Percentiles rank a stretch among this genome's conserved stretches.
These are phyloP conservation scores for Neotoma lepida DNA, from an alignment of 2,113 vertebrate genomes.

Conservation along the genomic window DNA sequence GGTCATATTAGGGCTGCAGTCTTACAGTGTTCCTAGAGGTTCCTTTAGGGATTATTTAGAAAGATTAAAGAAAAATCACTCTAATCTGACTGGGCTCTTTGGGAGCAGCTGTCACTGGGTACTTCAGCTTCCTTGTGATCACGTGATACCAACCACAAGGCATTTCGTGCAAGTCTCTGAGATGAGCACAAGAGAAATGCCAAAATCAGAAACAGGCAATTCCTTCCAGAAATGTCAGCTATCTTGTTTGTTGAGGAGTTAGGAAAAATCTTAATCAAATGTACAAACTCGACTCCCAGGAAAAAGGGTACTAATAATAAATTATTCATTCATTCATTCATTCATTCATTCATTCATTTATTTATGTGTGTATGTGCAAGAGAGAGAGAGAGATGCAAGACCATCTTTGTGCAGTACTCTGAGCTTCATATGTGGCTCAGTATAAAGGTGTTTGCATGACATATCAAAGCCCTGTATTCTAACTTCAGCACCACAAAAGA, in stretches of 20 bases:
- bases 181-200: constrained; percentile 27
- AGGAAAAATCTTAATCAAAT: not conserved
- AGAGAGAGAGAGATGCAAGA: not conserved
- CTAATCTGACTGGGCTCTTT: constrained; percentile 6
- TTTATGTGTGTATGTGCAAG: not conserved
- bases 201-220: constrained; percentile 16
- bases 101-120: not conserved
- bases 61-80: constrained; percentile 45
- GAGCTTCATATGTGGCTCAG: not conserved
- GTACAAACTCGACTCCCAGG: not conserved
- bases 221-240: constrained; percentile 33
- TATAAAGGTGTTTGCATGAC: not conserved
- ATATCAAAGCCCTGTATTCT: not conserved
- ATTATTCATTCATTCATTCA: not conserved
- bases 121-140: constrained; percentile 38
- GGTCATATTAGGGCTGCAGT: not conserved
- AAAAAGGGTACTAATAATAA: constrained; percentile 33
- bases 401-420: not conserved
- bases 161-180: constrained; percentile 30
- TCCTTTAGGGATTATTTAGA: constrained; percentile 42
- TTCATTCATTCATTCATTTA: too few species aligned
- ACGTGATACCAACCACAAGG: constrained; percentile 12
- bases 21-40: not conserved
- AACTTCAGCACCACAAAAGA: not conserved
- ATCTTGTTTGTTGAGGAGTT: not conserved